Conservation (phyloP, 2,888 invertebrate genomes). For the Petrolisthes cinctipes region DNA sequence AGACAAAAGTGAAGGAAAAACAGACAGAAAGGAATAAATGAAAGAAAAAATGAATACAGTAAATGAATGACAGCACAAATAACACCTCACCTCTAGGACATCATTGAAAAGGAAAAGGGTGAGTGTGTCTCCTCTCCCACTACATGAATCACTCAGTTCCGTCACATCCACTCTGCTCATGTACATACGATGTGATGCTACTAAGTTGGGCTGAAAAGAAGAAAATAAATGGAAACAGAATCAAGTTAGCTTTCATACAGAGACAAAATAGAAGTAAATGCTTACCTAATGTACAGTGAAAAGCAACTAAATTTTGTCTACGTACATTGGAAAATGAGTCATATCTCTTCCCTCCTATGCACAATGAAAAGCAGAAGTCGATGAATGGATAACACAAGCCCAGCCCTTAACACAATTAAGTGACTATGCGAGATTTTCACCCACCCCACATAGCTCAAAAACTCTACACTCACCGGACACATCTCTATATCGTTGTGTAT, state of each 20-base stretch:
- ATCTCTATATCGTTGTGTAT: slow-evolving; percentile 98
- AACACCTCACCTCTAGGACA: slow-evolving; percentile 82
- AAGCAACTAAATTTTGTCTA: not conserved
- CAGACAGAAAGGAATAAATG: not conserved
- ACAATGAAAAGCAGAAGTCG: too few relatives aligned
- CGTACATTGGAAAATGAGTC: too few relatives aligned
- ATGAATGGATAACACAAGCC: too few relatives aligned
- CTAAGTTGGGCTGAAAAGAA: slow-evolving; percentile 82
- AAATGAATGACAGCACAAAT: not conserved
- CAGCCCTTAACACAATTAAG: too few relatives aligned
- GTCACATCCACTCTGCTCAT: slow-evolving; percentile 89
- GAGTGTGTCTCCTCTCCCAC: slow-evolving; percentile 87
- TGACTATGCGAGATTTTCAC: too few relatives aligned
- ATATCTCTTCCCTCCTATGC: too few relatives aligned
- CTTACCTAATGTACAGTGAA: not conserved
- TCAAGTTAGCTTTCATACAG: not conserved
- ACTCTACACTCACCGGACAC: slow-evolving; percentile 81
- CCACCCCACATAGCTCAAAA: too few relatives aligned
- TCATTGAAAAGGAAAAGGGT: slow-evolving; percentile 94
- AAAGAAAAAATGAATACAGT: not conserved
- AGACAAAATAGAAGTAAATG: not conserved
- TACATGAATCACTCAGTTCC: slow-evolving; percentile 82
- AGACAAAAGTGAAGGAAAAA: not conserved
- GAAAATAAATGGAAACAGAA: not conserved
- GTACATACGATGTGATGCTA: slow-evolving; percentile 92